Base-by-base conservation (phyloP, 2,113 vertebrate genomes). In the Chauna torquata region DNA sequence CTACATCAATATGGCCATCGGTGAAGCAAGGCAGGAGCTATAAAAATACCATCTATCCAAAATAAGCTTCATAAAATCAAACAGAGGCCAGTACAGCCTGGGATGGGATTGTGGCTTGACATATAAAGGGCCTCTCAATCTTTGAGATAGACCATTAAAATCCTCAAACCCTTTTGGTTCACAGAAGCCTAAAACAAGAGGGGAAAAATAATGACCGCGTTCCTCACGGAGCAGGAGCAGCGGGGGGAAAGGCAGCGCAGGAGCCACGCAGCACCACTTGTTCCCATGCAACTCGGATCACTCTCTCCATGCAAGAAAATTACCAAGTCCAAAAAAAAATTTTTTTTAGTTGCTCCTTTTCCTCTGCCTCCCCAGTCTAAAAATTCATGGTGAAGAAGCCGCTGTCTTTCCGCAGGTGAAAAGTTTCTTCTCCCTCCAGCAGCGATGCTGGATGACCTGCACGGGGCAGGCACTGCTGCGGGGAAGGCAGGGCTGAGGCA, bases 21-120 rank as follows among this genome's bases (percentile, higher is more conserved):
- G 97, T 97, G 98, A 98, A 98, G 98, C 98, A 98, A 97, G 96
- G 97, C 97, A 95, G 93, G 94, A 95, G 97, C 97, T 98, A 97
- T 98, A 97, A 98, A 98, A 98, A 98, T 95, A 98, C 96, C 97
- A 98, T 98, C 97, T 94, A 97, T 97, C 97, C 97, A 97, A 97
- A 97, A 98, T 97, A 97, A 98, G 97, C 95, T 96, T 95, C 96
- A 95, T 98, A 98, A 97, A 97, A 98, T 98, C 97, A 98, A 98
- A 98, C 93, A 95, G 96, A 96, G 88, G 94, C 96, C 95, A 32
- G 54, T 71, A 91, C 92, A 90, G 91, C 90, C 95, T 91, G 79
- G 97, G 97, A 97, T 95, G 96, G 96, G 97, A 94, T 97, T 97
- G 97, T 83, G 90, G 93, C 95, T 97, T 97, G 98, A 98, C 97